These are phyloP conservation scores for Muntiacus muntjak DNA, from an alignment of 2,113 vertebrate species.

Conservation along the genomic window DNA sequence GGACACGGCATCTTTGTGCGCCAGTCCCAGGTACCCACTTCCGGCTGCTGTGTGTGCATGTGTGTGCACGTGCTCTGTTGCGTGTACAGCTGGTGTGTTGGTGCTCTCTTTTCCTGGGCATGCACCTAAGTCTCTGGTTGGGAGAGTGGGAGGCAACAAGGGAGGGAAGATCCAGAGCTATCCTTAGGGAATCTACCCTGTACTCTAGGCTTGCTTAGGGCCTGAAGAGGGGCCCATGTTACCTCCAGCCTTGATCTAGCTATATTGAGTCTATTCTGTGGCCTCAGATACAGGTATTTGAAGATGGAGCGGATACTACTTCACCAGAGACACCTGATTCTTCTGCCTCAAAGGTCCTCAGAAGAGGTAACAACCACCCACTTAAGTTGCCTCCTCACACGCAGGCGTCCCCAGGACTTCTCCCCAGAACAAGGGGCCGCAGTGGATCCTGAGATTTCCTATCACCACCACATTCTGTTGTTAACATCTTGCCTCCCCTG, in stretches of 20 bases:
- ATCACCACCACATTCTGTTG: background rate
- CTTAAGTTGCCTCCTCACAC: background rate
- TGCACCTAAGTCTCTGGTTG: background rate
- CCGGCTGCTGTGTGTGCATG: background rate
- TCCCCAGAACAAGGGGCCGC: background rate
- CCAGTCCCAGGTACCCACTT: constrained; percentile 90
- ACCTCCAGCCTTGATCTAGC: background rate
- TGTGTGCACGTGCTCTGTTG: background rate
- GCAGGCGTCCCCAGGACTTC: background rate
- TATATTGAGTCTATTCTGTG: constrained; percentile 41
- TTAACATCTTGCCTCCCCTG: background rate
- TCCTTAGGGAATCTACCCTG: background rate
- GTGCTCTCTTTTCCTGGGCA: background rate
- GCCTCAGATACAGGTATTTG: constrained; percentile 93
- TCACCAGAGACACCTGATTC: constrained; percentile 95
- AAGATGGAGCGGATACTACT: constrained; percentile 94
- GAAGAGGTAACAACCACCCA: constrained; percentile 84
- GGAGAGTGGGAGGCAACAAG: background rate
- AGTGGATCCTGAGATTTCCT: background rate
- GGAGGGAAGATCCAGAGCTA: background rate
- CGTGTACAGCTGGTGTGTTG: background rate
- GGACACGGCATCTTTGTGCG: constrained; percentile 97
- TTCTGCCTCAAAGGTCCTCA: constrained; percentile 87
- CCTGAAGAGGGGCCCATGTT: background rate
- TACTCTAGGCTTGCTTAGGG: background rate